phyloP scores from a whole-genome alignment of 2,797 vertebrate genomes.

The Falco columbarius region DNA sequence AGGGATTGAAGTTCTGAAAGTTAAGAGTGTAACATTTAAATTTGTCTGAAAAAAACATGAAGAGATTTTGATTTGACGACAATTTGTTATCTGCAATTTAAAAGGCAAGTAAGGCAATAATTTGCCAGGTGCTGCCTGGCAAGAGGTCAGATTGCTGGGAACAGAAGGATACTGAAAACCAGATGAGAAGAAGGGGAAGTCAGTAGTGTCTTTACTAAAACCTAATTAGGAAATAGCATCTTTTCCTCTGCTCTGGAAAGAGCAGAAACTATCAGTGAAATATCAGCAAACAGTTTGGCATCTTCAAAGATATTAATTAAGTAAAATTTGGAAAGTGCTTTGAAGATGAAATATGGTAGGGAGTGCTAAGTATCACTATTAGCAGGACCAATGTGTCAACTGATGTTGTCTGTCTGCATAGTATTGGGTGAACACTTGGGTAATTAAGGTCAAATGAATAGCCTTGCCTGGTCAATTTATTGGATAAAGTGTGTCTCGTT shows the following conservation, averaged over 20 bases:
- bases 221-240: constrained; percentile 64
- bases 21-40: constrained; percentile 11
- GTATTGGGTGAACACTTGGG: constrained; percentile 63
- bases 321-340: constrained; percentile 75
- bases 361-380: constrained; percentile 70
- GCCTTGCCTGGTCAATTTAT: constrained; percentile 45
- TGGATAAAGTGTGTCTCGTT: neutral
- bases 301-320: constrained; percentile 74
- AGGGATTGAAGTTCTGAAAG: neutral
- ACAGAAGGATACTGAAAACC: constrained; percentile 40
- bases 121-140: constrained; percentile 53
- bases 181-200: constrained; percentile 55
- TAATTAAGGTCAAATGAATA: constrained; percentile 63
- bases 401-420: constrained; percentile 67
- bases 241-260: constrained; percentile 61
- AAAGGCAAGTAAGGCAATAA: constrained; percentile 68
- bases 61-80: constrained; percentile 57
- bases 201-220: constrained; percentile 25
- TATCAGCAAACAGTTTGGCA: constrained; percentile 70
- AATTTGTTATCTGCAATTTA: constrained; percentile 73
- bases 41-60: constrained; percentile 8
- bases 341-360: constrained; percentile 69
- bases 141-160: constrained; percentile 52
- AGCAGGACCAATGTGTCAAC: constrained; percentile 53
- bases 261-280: constrained; percentile 65